phyloP scores from a whole-genome alignment of 2,888 invertebrate genomes.

The Yponomeuta malinellus region DNA sequence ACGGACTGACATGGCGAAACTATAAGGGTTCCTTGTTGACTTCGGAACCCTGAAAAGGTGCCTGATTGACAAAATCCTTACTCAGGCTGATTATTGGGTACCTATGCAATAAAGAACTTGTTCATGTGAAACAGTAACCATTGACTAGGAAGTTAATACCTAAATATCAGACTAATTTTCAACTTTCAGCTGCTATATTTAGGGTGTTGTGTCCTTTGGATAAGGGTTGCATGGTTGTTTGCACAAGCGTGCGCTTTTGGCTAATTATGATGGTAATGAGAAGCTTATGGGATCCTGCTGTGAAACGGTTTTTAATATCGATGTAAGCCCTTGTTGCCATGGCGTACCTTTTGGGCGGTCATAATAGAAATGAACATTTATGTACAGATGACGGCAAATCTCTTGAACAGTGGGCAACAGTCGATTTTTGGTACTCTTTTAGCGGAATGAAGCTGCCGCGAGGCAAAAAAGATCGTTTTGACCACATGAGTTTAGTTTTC shows the following conservation, averaged over 20 bases:
- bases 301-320: constrained; percentile 38
- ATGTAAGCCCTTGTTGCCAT: constrained; percentile 26
- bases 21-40: too few species aligned
- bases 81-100: neutral
- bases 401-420: too few species aligned
- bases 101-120: constrained; percentile 26
- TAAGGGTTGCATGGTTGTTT: neutral
- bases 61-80: neutral
- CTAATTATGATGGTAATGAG: constrained; percentile 61
- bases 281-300: constrained; percentile 36
- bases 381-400: neutral
- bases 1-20: too few species aligned
- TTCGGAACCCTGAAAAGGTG: too few species aligned
- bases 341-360: neutral
- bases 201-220: neutral
- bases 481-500: too few species aligned
- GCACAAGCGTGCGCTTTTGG: constrained; percentile 40
- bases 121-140: constrained; percentile 47
- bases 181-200: neutral
- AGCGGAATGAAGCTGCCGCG: too few species aligned
- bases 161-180: constrained; percentile 13
- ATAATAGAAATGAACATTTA: neutral
- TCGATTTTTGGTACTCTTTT: too few species aligned
- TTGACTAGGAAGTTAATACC: constrained; percentile 29
- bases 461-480: too few species aligned